phyloP scores from a whole-genome alignment of 1,140 invertebrate species.

The Hetaerina americana region DNA sequence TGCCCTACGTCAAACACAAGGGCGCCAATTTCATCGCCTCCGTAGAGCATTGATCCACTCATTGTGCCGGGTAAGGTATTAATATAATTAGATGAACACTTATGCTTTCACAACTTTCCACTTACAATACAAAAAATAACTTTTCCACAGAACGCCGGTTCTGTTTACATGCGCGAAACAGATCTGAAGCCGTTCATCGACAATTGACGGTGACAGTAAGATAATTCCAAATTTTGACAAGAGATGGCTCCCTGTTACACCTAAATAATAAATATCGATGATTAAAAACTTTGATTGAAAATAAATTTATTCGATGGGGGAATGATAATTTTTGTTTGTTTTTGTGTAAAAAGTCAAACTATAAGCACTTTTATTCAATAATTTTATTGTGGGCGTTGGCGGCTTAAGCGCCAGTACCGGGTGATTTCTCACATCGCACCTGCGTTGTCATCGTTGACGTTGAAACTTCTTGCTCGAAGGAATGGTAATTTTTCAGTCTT shows the following conservation, averaged over 20 bases:
- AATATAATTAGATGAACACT: too few species aligned
- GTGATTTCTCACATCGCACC: background rate
- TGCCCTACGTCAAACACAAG: constrained; percentile 94
- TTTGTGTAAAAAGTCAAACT: too few species aligned
- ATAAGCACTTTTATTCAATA: too few species aligned
- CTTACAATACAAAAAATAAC: too few species aligned
- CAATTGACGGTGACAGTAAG: background rate
- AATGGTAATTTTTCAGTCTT: background rate
- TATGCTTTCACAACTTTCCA: too few species aligned
- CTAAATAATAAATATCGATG: too few species aligned
- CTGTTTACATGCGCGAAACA: background rate
- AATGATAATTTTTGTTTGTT: too few species aligned
- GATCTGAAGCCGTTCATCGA: background rate
- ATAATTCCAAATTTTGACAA: too few species aligned
- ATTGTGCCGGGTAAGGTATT: constrained; percentile 16
- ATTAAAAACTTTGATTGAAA: too few species aligned
- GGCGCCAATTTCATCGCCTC: constrained; percentile 93
- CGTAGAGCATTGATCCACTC: constrained; percentile 58
- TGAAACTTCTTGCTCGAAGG: background rate
- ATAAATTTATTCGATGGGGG: too few species aligned
- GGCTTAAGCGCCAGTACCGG: background rate
- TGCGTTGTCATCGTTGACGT: background rate
- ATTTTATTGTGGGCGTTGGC: background rate
- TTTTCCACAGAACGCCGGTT: too few species aligned
- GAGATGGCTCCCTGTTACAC: too few species aligned